Base-by-base conservation (phyloP, 1,140 invertebrate genomes). In the Ptiloglossa arizonensis region DNA sequence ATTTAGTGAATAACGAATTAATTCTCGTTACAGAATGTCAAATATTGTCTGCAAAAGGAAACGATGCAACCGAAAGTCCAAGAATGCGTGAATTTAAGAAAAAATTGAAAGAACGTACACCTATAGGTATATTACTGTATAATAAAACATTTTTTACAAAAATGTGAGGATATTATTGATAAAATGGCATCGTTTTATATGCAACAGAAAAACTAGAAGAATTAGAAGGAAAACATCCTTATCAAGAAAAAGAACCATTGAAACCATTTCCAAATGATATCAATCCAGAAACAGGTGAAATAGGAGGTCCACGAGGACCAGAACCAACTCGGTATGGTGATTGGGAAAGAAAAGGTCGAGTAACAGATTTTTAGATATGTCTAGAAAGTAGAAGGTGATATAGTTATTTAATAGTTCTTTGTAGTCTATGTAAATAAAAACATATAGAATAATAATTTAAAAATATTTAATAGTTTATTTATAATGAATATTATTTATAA, bases 271-370 rank as follows among this genome's bases (percentile, higher is more conserved):
- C 98, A 9, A 94, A 99, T 90, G 95, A 97, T 86, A 96, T 93
- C 11, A 99, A 99, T 93, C 98, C 98, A 11, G 86, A 95, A 75
- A 99, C 98, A 24, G 99, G 98, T 19, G 98, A 99, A 94, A 93
- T 97, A 73, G 97, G 97, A 78, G 99, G 99, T 15, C 99, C 99
- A 13, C 94, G 94, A 88, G 99, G 99, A 27, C 99, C 98, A 3
- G 99, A 99, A 93, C 99, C 99, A 41, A 99, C 99, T 41, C 94
- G 99, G 83, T 99, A 99, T 93, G 99, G 98, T 5, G 99, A 99
- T 93, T 99, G 99, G 99, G 99, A 99, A 91, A 94, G 98, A 81
- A 99, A 99, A 93, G 99, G 99, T 73, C 94, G 98, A 89, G 98
- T 99, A 17, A 95, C 97, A 13, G 99, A 99, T 93, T 99, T 99